Base-by-base conservation (phyloP, 2,113 vertebrate genomes). In the Okapia johnstoni region DNA sequence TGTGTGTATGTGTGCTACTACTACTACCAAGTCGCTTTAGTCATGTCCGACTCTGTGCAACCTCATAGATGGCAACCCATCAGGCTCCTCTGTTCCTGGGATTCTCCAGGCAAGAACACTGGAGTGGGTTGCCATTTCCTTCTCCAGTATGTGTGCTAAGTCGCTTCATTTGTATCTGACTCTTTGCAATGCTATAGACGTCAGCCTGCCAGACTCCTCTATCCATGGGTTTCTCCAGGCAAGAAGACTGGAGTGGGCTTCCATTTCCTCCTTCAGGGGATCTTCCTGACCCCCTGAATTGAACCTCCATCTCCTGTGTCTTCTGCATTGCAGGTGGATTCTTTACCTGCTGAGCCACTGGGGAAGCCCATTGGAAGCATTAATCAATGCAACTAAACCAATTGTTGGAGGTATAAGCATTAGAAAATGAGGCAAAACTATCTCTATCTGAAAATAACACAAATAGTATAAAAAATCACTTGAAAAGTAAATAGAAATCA, bases 31-130 rank as follows among this genome's bases (percentile, higher is more conserved):
- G 70, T 26, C 3, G 0, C 36, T 76, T 76, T 0, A 7, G 21
- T 76, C 6, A 0, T 14, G 36, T 43, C 21, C 6, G 1, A 26
- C 36, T 70, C n/a, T 43, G 17, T 73, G 70, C 0, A 6, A 26
- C 70, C 70, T 23, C 23, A 43, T 26, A 14, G 36, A 7, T 0
- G 2, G 36, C 23, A 43, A 11, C 36, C 70, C 36, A 25, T 11
- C 70, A 4, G 36, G 36, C 5, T 76, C 36, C 36, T 13, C 70
- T 76, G 36, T 43, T 23, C 70, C 36, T 43, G 6, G 36, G 23
- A 76, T 76, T 76, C 70, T 76, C 36, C 11, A 43, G 36, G 36
- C 70, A 76, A 43, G 23, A 76, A 26, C 0, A 25, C 12, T 2
- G 1, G 70, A 1, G 1, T 25, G 36, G 3, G 36, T 76, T 43